Evolutionary conservation across 2,797 vertebrate genomes (phyloP), one percentile per base, ranked within the genome.

Genomic region (Acrossocheilus wenchowensis): DNA sequence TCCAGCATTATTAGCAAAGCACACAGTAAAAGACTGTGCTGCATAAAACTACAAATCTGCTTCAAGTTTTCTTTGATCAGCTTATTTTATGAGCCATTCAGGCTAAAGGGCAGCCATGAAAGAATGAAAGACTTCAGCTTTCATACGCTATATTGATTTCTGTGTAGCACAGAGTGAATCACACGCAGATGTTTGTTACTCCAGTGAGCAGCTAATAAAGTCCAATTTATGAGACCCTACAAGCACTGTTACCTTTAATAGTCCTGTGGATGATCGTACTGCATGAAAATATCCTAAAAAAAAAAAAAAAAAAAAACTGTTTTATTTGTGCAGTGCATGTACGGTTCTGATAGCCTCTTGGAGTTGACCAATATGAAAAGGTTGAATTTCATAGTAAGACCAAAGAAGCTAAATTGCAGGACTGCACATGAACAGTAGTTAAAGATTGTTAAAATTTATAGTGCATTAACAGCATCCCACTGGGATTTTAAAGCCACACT

Each of bases 241-340:
- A 83, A 87, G 79, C 82, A 54, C 73, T 64, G 82, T 91, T 89
- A 91, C 82, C 82, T 88, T 88, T 88, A 87, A 91, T 78, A 80
- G 83, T 71, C 68, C 34, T 39, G 52, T 26, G 52, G 15, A 72
- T 87, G 84, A 64, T 43, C 52, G 86, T 21, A 43, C 48, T 26
- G 19, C 23, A 75, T 69, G 62, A 36, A 81, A 74, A 82, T 86
- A 73, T 82, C 57, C 86, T 21, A 15, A 74, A 73, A 23, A 41
- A 41, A 34, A 74, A 73, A 23, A 41, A 41, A 34, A 74, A 60
- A 21, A 41, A 41, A 80, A 10, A 50, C 50, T 64, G 71, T 66
- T 85, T 86, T 41, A 72, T 83, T 48, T 77, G 78, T 68, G 75
- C 81, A 71, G 78, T 26, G 50, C 74, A 87, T 84, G 81, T 79